Evolutionary conservation across 2,888 invertebrate species (phyloP), one percentile per base, ranked within the genome.

Genomic region (Stictocephala bisonia): DNA sequence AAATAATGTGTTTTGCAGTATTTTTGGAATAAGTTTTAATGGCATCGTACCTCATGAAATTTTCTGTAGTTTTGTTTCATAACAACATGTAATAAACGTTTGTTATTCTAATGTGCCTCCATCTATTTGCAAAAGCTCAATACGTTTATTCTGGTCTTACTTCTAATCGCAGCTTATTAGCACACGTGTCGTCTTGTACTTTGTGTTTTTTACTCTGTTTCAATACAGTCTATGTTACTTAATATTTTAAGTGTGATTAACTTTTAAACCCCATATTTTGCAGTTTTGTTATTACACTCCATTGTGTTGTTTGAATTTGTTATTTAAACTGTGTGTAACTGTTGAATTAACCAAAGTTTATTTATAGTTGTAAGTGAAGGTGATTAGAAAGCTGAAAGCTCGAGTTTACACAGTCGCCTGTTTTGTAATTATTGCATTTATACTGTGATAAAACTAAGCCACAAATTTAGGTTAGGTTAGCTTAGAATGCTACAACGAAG

Each of bases 281-380:
- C 29, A 56, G 31, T 56, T 56, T n/a, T n/a, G n/a, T n/a, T 56
- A 56, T 56, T 56, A 26, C 56, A 60, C 40, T 40, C 18, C 20
- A 60, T 40, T 13, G 60, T 60, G 20, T 51, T 35, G 18, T 69
- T 53, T 69, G 69, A 40, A 53, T 26, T 69, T 69, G 56, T 53
- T 53, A 40, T 69, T 53, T 53, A 26, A 53, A 40, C n/a, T 22
- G 69, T 69, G 50, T 53, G 26, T 69, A 50, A 35, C 27, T 40
- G 40, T 53, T 53, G 31, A 53, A 69, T 53, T 69, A 69, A 69
- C 69, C 69, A 69, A 69, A 69, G 69, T 69, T 29, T 56, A 40
- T 69, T 60, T 60, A 60, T 29, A 29, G 26, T n/a, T 18, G 27
- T 7, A 24, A 51, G 6, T 50, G 27, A 24, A 6, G 29, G 31